phyloP scores from a whole-genome alignment of 2,797 vertebrate genomes.

The Buphagus erythrorhynchus region DNA sequence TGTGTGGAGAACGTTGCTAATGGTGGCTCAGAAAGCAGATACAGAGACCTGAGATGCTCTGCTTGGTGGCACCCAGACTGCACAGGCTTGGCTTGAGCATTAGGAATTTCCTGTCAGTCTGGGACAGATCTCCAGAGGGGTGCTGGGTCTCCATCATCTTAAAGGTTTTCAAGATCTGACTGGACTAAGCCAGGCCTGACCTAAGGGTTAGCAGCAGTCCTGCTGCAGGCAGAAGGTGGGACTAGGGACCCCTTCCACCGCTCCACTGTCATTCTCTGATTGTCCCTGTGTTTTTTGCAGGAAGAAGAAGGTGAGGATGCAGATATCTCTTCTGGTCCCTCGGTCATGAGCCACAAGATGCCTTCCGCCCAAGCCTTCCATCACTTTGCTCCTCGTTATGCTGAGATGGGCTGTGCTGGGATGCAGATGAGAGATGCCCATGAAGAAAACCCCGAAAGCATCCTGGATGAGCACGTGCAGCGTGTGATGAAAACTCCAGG shows the following conservation, averaged over 20 bases:
- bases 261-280: background rate
- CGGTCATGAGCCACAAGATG: conserved; percentile 83
- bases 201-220: background rate
- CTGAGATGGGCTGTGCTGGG: conserved; percentile 82
- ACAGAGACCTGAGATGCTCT: background rate
- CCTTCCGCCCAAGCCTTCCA: conserved; percentile 82
- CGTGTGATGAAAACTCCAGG: conserved; percentile 96
- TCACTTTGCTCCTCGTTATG: conserved; percentile 86
- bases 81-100: background rate
- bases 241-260: background rate
- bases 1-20: background rate
- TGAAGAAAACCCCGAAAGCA: conserved; percentile 96
- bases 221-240: background rate
- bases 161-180: background rate
- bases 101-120: background rate
- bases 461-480: conserved; percentile 96
- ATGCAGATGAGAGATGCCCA: conserved; percentile 87
- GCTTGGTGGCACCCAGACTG: background rate
- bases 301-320: conserved; percentile 94
- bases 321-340: conserved; percentile 77
- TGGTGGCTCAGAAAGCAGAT: background rate
- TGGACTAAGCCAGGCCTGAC: background rate
- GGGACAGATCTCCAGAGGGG: background rate
- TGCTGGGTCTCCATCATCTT: background rate
- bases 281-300: conserved; percentile 64